Evolutionary conservation across 1,140 invertebrate species (phyloP), one percentile per base, ranked within the genome.

Genomic region (Drosophila malerkotliana): DNA sequence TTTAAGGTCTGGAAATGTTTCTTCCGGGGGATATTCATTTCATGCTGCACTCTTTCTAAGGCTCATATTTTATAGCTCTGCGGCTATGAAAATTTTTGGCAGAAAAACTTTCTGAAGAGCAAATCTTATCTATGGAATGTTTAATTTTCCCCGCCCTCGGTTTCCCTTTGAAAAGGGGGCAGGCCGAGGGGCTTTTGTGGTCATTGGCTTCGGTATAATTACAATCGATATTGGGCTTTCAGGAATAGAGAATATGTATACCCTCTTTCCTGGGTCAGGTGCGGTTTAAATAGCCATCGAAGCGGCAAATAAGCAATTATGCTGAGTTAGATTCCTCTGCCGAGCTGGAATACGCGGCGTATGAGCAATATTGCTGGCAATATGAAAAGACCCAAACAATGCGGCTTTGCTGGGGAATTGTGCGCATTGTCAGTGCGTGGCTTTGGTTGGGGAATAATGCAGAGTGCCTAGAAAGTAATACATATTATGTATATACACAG

Each of bases 271-370:
- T 47, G 51, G 10, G 26, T 32, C 47, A n/a, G 34, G 12, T 58
- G 32, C 41, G 74, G 73, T 53, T 87, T 69, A 69, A 58, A 55
- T 75, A 63, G 56, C 52, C 71, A 85, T 21, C 56, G 64, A 68
- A 72, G 69, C 74, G 75, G 62, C 30, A 88, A 88, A 88, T 85
- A 85, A 85, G 62, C 82, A 85, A 85, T 85, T 85, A 85, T 78
- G 62, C 41, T 9, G 47, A 24, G 10, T 32, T 53, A 48, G 21
- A 69, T 49, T 45, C 47, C 67, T 84, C 66, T 69, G 49, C 64
- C 30, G 34, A 48, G 59, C 28, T 34, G 54, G 54, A 59, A 60
- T 69, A 75, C 62, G 54, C 37, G 77, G 58, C 81, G 72, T 85
- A 87, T 71, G 77, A 60, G 49, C 54, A 66, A 60, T 67, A 56